Evolutionary conservation across 2,888 invertebrate genomes (phyloP), one percentile per base, ranked within the genome.

Genomic region (Beris chalybata): DNA sequence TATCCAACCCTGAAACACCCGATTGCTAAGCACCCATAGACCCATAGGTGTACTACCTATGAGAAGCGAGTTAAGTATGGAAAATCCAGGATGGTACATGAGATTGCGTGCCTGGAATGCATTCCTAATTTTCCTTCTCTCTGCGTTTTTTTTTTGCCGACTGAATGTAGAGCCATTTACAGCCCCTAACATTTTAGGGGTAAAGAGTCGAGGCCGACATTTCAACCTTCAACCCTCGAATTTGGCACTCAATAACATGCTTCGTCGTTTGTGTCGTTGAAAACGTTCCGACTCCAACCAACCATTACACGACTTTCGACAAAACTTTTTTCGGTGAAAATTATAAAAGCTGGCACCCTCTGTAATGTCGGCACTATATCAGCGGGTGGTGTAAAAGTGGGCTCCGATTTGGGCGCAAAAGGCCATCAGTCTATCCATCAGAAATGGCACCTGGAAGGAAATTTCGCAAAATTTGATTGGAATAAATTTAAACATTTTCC

Each of bases 381-480:
- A 48, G n/a, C 12, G 13, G 15, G 15, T 48, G 48, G n/a, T 48
- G 48, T 38, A 38, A 38, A 12, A 15, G 48, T 4, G 12, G 48
- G 48, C 53, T 13, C 30, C 30, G 22, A 47, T 30, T 47, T 48
- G n/a, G 30, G 38, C 38, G 38, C 9, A 38, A 38, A 38, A 38
- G 9, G 38, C 7, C 38, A 38, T 38, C 38, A 38, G 38, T 38
- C 5, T 38, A 38, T 48, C 31, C 65, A 53, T 50, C 48, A 54
- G 58, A 59, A 67, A 67, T 55, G 52, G 67, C 65, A 67, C 59
- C 65, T 65, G 65, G 65, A 67, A 67, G 65, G 65, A 67, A 55
- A 67, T 67, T 65, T 52, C 55, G 50, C 13, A 43, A 67, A 67
- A 67, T 67, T 65, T 56, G 67, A 67, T 67, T 65, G 61, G 61